A percentile compares a stretch with the other conserved stretches of the same genome.
These are phyloP conservation scores for Saimiri boliviensis DNA, from an alignment of 2,113 vertebrate species.

Conservation along the genomic window DNA sequence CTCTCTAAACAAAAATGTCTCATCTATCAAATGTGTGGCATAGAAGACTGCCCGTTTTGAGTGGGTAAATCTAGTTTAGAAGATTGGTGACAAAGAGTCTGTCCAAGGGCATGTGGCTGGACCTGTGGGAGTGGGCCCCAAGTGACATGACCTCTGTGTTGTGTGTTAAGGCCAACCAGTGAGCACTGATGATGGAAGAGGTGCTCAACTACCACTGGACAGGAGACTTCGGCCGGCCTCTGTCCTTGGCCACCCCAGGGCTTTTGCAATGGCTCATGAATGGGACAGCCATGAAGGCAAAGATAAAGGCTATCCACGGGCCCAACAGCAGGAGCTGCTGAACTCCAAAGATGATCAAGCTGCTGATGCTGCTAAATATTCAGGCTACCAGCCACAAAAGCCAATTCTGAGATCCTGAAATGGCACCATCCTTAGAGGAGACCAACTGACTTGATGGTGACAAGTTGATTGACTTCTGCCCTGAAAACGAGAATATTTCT, in stretches of 20 bases:
- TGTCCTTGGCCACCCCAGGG: neutral
- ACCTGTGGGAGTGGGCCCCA: neutral
- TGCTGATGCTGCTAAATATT: neutral
- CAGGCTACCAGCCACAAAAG: neutral
- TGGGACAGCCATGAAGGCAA: neutral
- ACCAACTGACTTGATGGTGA: neutral
- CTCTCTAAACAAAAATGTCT: neutral
- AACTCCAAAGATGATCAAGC: too few species aligned
- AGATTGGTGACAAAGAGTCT: neutral
- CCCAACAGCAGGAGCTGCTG: neutral
- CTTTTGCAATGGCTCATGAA: neutral
- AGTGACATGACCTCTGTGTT: neutral
- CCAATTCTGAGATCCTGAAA: neutral
- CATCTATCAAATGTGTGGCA: neutral
- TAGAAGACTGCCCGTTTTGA: neutral
- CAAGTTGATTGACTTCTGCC: neutral
- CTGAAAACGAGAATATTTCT: neutral
- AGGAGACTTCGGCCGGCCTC: neutral
- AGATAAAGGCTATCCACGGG: neutral
- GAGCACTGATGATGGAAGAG: neutral
- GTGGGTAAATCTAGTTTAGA: neutral
- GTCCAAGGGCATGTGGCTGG: neutral
- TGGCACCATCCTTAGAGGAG: neutral
- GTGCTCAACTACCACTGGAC: neutral
- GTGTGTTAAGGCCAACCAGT: neutral